phyloP scores from a whole-genome alignment of 2,797 vertebrate species.

The Gallinago solitaria region DNA sequence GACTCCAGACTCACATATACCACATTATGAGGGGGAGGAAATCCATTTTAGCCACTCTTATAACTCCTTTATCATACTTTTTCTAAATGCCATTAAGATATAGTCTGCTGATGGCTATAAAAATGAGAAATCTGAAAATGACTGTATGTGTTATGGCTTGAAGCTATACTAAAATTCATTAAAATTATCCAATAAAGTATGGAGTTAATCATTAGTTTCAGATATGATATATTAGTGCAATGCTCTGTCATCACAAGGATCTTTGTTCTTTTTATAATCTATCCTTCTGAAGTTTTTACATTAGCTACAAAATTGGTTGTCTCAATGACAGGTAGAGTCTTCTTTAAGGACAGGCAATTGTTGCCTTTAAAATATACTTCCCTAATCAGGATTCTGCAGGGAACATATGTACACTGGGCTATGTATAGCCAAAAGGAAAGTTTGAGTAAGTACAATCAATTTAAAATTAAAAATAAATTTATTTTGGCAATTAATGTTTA shows the following conservation, averaged over 20 bases:
- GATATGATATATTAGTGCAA: conserved; percentile 41
- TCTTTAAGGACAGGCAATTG: background rate
- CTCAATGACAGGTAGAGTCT: background rate
- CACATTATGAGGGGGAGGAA: background rate
- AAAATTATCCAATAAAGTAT: conserved; percentile 56
- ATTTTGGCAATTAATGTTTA: background rate
- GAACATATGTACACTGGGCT: background rate
- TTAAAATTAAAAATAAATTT: background rate
- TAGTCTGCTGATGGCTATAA: conserved; percentile 46
- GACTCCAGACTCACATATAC: background rate
- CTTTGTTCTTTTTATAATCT: conserved; percentile 39
- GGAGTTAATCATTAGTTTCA: conserved; percentile 59
- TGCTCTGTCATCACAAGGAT: conserved; percentile 32
- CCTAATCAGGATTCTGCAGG: background rate
- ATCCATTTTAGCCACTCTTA: background rate
- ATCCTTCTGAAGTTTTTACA: background rate
- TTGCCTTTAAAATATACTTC: background rate
- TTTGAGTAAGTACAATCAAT: background rate
- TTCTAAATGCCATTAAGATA: conserved; percentile 37
- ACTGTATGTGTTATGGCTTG: conserved; percentile 54
- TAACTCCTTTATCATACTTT: conserved; percentile 32
- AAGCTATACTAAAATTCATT: conserved; percentile 58
- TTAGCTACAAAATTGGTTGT: background rate
- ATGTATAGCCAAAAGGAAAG: background rate
- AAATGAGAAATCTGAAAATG: conserved; percentile 69